Evolutionary conservation across 2,113 vertebrate genomes (phyloP), one percentile per base, ranked within the genome.

Genomic region (Nesoenas mayeri): DNA sequence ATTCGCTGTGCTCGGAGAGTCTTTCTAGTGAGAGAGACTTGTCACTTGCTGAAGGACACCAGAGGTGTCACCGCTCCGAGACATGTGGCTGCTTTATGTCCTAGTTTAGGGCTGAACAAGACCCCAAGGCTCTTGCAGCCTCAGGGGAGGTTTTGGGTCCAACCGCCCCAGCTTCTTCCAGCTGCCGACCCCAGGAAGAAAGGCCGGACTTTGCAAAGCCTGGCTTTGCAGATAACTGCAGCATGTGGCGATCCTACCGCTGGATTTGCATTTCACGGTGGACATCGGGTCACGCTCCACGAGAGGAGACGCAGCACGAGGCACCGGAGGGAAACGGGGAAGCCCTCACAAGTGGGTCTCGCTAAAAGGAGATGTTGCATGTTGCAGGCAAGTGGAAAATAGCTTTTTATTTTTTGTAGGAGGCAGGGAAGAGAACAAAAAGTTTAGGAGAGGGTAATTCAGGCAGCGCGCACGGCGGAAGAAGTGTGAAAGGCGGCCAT

Each of bases 371-470:
- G 56, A 31, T 17, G 21, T 2, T 31, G 19, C 56, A 77, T 86
- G 38, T 15, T 42, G n/a, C 10, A 19, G 28, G 47, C 15, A 85
- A 71, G 24, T 5, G 2, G 48, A 89, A 94, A 84, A 70, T 4
- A 60, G 31, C 34, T 15, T 34, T 21, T 16, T 66, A 28, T 15
- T 40, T 25, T 16, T 66, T 32, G 22, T 73, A 69, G 72, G 71
- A 93, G 87, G 85, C 88, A 87, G 82, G 47, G 82, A 96, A 91
- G 90, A 80, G 92, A 85, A 96, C 82, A 78, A 80, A 90, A 93
- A 94, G 85, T 77, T 85, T 83, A 85, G 69, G 47, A 85, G 92
- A 86, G 95, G 73, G 84, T 65, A 93, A 90, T 28, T 75, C 93
- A 92, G 72, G 74, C 93, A 79, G 79, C 0, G 11, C 2, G 1